phyloP scores from a whole-genome alignment of 2,888 invertebrate genomes.

The Anoncus sp. region DNA sequence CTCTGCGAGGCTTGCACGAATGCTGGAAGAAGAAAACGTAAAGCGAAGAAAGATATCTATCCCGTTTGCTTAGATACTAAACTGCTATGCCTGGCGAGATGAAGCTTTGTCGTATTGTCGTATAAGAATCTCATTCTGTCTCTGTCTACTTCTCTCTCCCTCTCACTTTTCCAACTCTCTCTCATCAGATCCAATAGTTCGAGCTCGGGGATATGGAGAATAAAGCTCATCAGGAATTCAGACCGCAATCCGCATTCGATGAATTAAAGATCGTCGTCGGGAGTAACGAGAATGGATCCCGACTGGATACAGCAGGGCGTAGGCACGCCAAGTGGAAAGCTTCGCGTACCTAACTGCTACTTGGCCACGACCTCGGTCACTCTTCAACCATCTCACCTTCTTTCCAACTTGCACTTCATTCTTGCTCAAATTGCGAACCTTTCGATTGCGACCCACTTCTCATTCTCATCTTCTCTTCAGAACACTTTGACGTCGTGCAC shows the following conservation, averaged over 20 bases:
- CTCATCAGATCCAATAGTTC: no score
- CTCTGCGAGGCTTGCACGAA: constrained; percentile 19
- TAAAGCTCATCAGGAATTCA: constrained; percentile 82
- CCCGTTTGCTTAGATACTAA: constrained; percentile 42
- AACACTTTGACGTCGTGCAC: constrained; percentile 16
- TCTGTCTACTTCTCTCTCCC: constrained; percentile 6
- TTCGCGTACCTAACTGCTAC: constrained; percentile 46
- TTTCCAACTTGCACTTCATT: constrained; percentile 51
- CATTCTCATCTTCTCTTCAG: constrained; percentile 49
- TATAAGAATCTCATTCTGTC: constrained; percentile 76
- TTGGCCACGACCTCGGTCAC: constrained; percentile 49
- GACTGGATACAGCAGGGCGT: constrained; percentile 38
- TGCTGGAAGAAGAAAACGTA: constrained; percentile 39
- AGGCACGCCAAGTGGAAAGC: constrained; percentile 50
- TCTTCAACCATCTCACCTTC: constrained; percentile 43
- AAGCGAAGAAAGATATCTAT: constrained; percentile 56
- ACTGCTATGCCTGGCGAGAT: constrained; percentile 25
- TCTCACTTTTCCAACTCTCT: constrained; percentile 57
- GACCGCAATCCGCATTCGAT: constrained; percentile 82
- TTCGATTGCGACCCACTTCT: constrained; percentile 66
- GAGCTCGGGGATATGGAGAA: constrained; percentile 81
- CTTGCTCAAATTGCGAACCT: constrained; percentile 57
- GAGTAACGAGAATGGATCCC: constrained; percentile 82
- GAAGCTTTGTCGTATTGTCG: constrained; percentile 76
- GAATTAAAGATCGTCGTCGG: constrained; percentile 82